A percentile compares a stretch with the other conserved stretches of the same genome.
These are phyloP conservation scores for Micromussa lordhowensis DNA, from an alignment of 92 coral and sea anemone species.

Conservation along the genomic window DNA sequence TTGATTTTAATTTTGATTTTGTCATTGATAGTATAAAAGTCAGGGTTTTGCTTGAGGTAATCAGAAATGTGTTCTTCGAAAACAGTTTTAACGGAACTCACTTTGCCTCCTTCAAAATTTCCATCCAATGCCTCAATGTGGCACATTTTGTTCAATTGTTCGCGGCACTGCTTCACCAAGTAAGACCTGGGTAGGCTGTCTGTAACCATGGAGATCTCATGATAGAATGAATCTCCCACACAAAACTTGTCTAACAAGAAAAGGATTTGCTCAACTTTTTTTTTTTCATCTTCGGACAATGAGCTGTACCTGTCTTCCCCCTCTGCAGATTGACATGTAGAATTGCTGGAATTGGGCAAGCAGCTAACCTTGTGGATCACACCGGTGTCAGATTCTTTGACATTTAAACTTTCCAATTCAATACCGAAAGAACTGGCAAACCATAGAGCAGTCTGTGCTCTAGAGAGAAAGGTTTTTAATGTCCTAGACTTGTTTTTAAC, in stretches of 20 bases:
- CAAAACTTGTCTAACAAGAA: constrained; percentile 57
- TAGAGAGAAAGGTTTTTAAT: too few relatives aligned
- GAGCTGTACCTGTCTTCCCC: background rate
- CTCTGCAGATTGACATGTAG: background rate
- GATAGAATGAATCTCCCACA: constrained; percentile 67
- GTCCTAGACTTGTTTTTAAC: too few relatives aligned
- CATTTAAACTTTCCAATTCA: too few relatives aligned
- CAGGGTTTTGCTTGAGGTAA: too few relatives aligned
- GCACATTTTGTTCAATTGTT: constrained; percentile 47
- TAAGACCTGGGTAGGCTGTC: too few relatives aligned
- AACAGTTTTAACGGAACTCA: constrained; percentile 16
- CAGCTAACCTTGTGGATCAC: background rate
- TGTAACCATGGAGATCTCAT: constrained; percentile 32
- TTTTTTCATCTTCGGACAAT: background rate
- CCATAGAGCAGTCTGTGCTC: too few relatives aligned
- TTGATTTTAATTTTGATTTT: too few relatives aligned
- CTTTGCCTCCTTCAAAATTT: constrained; percentile 41
- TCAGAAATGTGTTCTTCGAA: too few relatives aligned
- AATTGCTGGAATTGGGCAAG: background rate
- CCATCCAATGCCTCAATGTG: constrained; percentile 47
- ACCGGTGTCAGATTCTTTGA: constrained; percentile 8
- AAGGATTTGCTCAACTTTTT: constrained; percentile 35
- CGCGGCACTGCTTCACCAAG: background rate
- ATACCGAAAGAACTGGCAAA: too few relatives aligned
- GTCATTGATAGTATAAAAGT: too few relatives aligned